phyloP scores from a whole-genome alignment of 2,113 vertebrate genomes.

The Cebidichthys violaceus region DNA sequence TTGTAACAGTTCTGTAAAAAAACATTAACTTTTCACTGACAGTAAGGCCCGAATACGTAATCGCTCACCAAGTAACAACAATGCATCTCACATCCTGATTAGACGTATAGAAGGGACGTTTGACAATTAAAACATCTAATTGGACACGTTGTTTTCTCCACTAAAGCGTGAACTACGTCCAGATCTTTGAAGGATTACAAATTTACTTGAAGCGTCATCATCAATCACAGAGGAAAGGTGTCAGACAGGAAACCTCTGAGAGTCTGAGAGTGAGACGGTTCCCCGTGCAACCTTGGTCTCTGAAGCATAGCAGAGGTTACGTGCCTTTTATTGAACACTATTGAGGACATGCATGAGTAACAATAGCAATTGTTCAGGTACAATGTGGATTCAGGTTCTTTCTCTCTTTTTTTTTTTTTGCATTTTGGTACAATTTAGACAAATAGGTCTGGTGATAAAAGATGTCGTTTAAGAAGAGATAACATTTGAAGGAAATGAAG shows the following conservation, averaged over 20 bases:
- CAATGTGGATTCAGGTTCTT: conserved; percentile 5
- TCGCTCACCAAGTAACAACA: neutral
- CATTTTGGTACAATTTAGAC: conserved; percentile 3
- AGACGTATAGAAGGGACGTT: neutral
- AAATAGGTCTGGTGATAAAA: neutral
- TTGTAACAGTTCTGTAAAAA: too few species aligned
- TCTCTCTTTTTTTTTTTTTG: neutral
- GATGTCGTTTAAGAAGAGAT: conserved; percentile 1
- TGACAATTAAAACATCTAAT: neutral
- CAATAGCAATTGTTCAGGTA: conserved; percentile 9
- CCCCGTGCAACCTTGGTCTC: neutral
- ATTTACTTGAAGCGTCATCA: conserved; percentile 11
- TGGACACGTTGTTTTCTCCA: neutral
- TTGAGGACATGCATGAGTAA: conserved; percentile 16
- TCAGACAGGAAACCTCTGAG: neutral
- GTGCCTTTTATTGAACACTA: conserved; percentile 11
- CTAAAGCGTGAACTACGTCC: neutral
- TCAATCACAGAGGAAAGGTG: conserved; percentile 15
- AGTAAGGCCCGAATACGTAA: neutral
- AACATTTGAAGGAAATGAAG: neutral
- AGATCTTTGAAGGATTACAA: conserved; percentile 1
- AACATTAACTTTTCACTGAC: neutral
- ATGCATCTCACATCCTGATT: neutral
- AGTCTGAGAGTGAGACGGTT: neutral
- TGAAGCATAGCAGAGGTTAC: conserved; percentile 15